phyloP scores from a whole-genome alignment of 2,113 vertebrate genomes.

The Nibea albiflora region DNA sequence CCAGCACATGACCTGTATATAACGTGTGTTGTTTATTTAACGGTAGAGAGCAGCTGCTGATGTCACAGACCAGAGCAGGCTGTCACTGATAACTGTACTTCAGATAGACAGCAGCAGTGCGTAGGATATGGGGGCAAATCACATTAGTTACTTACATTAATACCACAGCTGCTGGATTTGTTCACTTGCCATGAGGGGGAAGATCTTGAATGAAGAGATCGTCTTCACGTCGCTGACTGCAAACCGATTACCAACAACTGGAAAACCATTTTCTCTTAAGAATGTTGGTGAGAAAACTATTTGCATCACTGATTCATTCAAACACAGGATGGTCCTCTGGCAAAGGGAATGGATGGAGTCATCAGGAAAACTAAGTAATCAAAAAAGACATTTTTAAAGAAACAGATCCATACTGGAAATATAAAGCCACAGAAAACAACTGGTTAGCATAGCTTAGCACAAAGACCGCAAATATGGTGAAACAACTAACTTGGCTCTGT shows the following conservation, averaged over 20 bases:
- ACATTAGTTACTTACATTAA: constrained; percentile 36
- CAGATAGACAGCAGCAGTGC: constrained; percentile 37
- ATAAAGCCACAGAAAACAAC: too few species aligned
- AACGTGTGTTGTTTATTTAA: constrained; percentile 21
- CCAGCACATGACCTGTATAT: constrained; percentile 5
- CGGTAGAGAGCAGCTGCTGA: constrained; percentile 48
- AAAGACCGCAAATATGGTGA: neutral
- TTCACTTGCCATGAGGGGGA: constrained; percentile 16
- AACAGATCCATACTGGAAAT: neutral
- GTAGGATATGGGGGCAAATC: constrained; percentile 40
- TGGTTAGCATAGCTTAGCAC: neutral
- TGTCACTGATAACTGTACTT: constrained; percentile 30
- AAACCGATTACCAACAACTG: constrained; percentile 1
- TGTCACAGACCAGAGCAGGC: constrained; percentile 21
- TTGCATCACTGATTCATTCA: too few species aligned
- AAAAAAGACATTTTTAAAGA: neutral
- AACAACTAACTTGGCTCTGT: neutral
- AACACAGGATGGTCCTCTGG: neutral
- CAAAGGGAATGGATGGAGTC: neutral
- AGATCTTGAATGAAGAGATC: neutral
- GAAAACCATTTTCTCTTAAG: neutral
- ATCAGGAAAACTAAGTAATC: neutral
- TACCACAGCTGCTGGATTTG: constrained; percentile 45
- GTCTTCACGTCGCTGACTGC: constrained; percentile 3
- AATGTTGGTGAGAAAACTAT: neutral